Evolutionary conservation across 2,797 vertebrate genomes (phyloP).

Genomic region (Myotis planiceps): DNA sequence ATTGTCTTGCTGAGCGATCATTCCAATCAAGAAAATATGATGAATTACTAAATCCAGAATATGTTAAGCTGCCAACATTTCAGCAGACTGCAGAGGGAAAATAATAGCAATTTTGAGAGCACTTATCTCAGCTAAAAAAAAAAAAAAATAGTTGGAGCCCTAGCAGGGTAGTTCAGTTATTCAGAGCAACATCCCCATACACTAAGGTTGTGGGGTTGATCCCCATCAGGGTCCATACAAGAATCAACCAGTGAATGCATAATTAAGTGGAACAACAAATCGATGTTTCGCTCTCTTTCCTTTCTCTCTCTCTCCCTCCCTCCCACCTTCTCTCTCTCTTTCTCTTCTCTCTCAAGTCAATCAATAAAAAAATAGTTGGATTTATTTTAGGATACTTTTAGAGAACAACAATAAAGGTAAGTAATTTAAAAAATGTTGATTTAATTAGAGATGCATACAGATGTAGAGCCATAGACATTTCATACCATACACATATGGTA

Average conservation of each 20-base stretch:
- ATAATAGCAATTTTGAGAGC: slow-evolving; percentile 14
- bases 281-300: not conserved
- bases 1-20: slow-evolving; percentile 59
- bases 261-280: not conserved
- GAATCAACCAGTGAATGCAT: not conserved
- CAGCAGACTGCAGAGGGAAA: not conserved
- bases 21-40: slow-evolving; percentile 57
- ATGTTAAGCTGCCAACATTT: slow-evolving; percentile 31
- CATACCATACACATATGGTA: not conserved
- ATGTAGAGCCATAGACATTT: not conserved
- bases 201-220: not conserved
- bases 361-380: not conserved
- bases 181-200: not conserved
- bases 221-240: not conserved
- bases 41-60: slow-evolving; percentile 47
- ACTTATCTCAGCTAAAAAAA: slow-evolving; percentile 8
- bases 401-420: slow-evolving; percentile 60
- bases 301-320: no score
- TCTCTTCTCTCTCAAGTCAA: not conserved
- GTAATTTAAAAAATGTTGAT: slow-evolving; percentile 39
- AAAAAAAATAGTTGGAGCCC: not conserved
- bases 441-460: slow-evolving; percentile 43
- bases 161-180: not conserved
- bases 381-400: slow-evolving; percentile 48
- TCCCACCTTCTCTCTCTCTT: not conserved